These are phyloP conservation scores for Daubentonia madagascariensis DNA, from an alignment of 2,113 vertebrate genomes.

Conservation along the genomic window DNA sequence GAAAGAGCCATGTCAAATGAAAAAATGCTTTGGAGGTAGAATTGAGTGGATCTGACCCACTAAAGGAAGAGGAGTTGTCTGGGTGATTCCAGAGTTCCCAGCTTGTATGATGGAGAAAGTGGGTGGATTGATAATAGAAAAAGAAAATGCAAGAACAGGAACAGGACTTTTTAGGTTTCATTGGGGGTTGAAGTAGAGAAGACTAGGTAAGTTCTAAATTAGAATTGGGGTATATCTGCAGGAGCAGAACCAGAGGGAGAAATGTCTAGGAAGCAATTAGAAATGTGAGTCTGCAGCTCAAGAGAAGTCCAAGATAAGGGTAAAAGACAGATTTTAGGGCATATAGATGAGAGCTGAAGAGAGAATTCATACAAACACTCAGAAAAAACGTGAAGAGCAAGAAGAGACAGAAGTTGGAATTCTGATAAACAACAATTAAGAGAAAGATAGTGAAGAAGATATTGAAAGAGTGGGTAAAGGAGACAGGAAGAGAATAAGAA, in stretches of 20 bases:
- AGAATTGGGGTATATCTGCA: not conserved
- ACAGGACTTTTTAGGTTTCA: not conserved
- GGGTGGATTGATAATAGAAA: not conserved
- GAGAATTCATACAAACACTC: not conserved
- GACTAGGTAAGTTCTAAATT: not conserved
- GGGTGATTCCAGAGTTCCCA: not conserved
- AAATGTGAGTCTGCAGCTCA: not conserved
- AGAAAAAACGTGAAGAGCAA: not conserved
- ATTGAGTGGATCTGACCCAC: not conserved
- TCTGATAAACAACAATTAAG: not conserved
- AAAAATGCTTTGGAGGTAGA: not conserved
- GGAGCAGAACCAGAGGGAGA: not conserved
- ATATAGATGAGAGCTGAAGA: not conserved
- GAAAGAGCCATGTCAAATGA: not conserved
- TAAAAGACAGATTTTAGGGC: not conserved
- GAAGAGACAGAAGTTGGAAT: not conserved
- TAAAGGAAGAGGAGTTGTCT: not conserved
- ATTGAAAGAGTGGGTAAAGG: not conserved
- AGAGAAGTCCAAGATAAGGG: not conserved
- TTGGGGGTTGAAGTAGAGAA: not conserved
- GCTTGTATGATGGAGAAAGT: not conserved
- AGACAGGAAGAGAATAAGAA: not conserved
- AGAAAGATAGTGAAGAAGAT: not conserved
- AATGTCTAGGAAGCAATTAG: not conserved
- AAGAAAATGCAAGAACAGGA: not conserved